A percentile compares a stretch with the other conserved stretches of the same genome.
Conservation (phyloP, 2,113 vertebrate species). For the Myrmecobius fasciatus region DNA sequence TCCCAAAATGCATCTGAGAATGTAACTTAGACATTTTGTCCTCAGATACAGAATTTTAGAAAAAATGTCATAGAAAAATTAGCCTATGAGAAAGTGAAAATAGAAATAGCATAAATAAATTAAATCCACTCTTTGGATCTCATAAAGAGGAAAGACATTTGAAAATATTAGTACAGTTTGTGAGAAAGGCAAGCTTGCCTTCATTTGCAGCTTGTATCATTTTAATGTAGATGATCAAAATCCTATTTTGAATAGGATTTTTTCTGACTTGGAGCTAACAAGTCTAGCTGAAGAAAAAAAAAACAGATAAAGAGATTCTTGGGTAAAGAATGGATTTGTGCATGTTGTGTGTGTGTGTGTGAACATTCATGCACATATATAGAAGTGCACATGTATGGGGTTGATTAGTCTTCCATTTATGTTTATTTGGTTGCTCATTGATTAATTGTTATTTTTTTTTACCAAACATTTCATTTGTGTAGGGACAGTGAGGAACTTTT, state of each 20-base stretch:
- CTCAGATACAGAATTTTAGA: constrained; percentile 54
- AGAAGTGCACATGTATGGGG: not conserved
- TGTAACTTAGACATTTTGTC: constrained; percentile 33
- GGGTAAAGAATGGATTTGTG: not conserved
- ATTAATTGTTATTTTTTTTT: not conserved
- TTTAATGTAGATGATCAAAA: not conserved
- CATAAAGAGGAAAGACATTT: constrained; percentile 56
- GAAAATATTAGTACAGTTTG: constrained; percentile 50
- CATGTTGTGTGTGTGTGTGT: too few relatives aligned
- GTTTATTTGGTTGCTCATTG: constrained; percentile 6
- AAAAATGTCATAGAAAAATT: constrained; percentile 56
- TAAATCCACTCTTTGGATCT: constrained; percentile 56
- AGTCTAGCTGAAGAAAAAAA: constrained; percentile 44
- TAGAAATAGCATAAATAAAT: constrained; percentile 38
- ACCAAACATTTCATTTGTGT: not conserved
- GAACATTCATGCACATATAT: too few relatives aligned
- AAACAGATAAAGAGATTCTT: constrained; percentile 16
- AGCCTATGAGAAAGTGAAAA: constrained; percentile 48
- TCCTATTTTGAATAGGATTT: not conserved
- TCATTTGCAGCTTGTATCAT: constrained; percentile 18
- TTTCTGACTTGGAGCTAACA: constrained; percentile 51
- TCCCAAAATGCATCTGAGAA: constrained; percentile 8
- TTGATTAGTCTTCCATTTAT: constrained; percentile 4
- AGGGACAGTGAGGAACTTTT: not conserved
- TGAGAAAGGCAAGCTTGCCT: constrained; percentile 9